Evolutionary conservation across 2,888 invertebrate species (phyloP).

Genomic region (Sesia apiformis): DNA sequence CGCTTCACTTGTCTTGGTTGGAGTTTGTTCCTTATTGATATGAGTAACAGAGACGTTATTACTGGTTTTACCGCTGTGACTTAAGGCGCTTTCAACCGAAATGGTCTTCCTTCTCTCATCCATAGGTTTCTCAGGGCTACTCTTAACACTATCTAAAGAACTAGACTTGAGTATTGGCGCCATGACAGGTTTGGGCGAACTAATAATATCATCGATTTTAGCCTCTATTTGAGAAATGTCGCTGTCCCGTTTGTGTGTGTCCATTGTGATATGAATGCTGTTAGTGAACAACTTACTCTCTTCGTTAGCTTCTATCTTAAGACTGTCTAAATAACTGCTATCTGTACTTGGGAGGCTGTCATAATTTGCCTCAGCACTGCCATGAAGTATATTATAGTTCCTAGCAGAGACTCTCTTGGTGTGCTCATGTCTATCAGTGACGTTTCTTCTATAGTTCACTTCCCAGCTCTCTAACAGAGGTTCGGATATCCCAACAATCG

Average conservation of each 20-base stretch:
- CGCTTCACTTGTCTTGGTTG: conserved; percentile 28
- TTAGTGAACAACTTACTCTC: conserved; percentile 56
- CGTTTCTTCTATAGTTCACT: conserved; percentile 62
- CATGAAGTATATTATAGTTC: conserved; percentile 49
- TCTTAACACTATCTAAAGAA: conserved; percentile 76
- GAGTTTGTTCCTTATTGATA: conserved; percentile 63
- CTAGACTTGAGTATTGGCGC: conserved; percentile 66
- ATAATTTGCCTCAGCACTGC: conserved; percentile 47
- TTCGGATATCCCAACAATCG: conserved; percentile 67
- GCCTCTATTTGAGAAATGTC: conserved; percentile 72
- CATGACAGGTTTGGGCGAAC: conserved; percentile 67
- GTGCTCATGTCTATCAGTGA: conserved; percentile 54
- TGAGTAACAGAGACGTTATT: conserved; percentile 74
- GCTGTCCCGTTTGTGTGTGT: conserved; percentile 56
- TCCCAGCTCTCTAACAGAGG: conserved; percentile 69
- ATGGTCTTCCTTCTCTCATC: conserved; percentile 66
- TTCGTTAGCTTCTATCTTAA: conserved; percentile 53
- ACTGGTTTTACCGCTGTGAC: conserved; percentile 37
- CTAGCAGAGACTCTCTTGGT: conserved; percentile 55
- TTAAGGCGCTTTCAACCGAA: conserved; percentile 64
- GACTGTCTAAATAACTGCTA: conserved; percentile 64
- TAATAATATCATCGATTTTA: conserved; percentile 71
- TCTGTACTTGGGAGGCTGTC: conserved; percentile 66
- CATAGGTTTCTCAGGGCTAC: conserved; percentile 63
- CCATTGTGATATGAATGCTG: conserved; percentile 55